Evolutionary conservation across 2,113 vertebrate genomes (phyloP).

Genomic region (Toxostoma redivivum): DNA sequence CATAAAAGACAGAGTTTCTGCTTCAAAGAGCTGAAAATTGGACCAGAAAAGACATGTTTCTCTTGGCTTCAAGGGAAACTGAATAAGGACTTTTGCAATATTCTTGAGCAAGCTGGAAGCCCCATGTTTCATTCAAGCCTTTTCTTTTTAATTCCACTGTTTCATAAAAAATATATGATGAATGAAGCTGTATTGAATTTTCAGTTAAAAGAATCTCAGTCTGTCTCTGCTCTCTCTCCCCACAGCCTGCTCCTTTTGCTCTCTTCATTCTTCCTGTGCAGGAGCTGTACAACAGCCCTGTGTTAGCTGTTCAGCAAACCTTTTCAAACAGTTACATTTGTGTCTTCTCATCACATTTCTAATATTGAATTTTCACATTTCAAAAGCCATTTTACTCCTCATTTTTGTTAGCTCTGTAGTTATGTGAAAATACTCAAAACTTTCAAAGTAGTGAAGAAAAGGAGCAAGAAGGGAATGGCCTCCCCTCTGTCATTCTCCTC

Average conservation of each 20-base stretch:
- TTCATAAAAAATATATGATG: conserved; percentile 25
- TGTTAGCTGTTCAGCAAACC: background rate
- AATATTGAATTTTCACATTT: conserved; percentile 8
- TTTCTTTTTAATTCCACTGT: conserved; percentile 1
- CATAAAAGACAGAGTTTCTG: conserved; percentile 45
- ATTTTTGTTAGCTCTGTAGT: background rate
- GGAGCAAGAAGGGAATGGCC: background rate
- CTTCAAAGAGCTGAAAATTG: conserved; percentile 56
- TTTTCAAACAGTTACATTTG: background rate
- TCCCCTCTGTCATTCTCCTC: background rate
- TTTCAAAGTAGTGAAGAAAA: background rate
- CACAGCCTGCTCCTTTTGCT: background rate
- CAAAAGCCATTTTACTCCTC: background rate
- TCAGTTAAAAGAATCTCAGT: conserved; percentile 20
- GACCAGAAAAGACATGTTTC: conserved; percentile 32
- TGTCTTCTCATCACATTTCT: conserved; percentile 28
- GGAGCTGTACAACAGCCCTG: background rate
- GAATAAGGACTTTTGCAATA: conserved; percentile 30
- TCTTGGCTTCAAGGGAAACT: conserved; percentile 44
- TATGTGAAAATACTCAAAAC: background rate
- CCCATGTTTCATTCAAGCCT: conserved; percentile 4
- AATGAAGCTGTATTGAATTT: conserved; percentile 34
- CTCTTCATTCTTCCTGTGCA: background rate
- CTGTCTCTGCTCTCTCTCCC: background rate
- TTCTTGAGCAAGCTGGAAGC: conserved; percentile 15